Evolutionary conservation across 2,113 vertebrate genomes (phyloP), one percentile per base, ranked within the genome.

Genomic region (Pangasianodon gigas): DNA sequence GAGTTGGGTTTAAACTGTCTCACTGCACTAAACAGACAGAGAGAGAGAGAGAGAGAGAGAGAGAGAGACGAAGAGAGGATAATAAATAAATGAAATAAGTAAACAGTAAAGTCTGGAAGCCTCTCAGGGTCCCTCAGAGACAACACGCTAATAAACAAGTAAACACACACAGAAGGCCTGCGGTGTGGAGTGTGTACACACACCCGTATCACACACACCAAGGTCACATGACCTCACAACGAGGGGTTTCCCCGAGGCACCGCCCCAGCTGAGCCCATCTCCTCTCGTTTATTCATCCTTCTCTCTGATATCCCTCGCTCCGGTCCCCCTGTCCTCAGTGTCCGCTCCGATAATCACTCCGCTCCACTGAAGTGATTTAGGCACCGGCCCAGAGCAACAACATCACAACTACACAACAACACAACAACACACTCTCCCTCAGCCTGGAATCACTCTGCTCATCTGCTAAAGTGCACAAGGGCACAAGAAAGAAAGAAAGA

Each of bases 241-340:
- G 11, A 58, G 82, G 83, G 41, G 41, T 26, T 46, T 65, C 13
- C 83, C 41, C 2, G 83, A 44, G 24, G 83, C 58, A 29, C 75
- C 24, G 46, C 46, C 44, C 75, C 1, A 13, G 46, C 75, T 11
- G 6, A 62, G 58, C 60, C 83, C 21, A 26, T 85, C 83, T 85
- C 24, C 41, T 85, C 83, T 65, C 9, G 10, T 85, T 65, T 85
- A 65, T 65, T 85, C 16, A 84, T 84, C 52, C 32, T 41, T 41
- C 32, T 60, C 44, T 60, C 32, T 84, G 32, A 58, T 84, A 16
- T 44, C 83, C 58, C 58, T 46, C 24, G 9, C 29, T 85, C 37
- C 32, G 9, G 80, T 18, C 54, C 32, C 52, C 32, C 56, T 29
- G 56, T 65, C 56, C 41, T 79, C 83, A 13, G 6, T 26, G 58